phyloP scores from a whole-genome alignment of 2,113 vertebrate genomes.

The Triplophysa rosa region DNA sequence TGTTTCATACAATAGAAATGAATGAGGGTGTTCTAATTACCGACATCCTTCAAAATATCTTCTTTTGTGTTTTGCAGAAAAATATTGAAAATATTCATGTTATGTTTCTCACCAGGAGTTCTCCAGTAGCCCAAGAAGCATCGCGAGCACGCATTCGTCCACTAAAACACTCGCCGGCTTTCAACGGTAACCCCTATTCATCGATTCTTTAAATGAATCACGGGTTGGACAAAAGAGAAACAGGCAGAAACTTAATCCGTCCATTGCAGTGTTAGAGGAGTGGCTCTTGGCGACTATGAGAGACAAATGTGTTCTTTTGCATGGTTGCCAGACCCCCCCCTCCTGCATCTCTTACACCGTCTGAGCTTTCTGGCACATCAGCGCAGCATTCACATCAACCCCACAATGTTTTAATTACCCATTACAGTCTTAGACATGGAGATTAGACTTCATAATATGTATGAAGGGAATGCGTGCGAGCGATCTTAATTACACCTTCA shows the following conservation, averaged over 20 bases:
- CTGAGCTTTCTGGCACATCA: constrained; percentile 25
- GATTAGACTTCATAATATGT: constrained; percentile 43
- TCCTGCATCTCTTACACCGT: constrained; percentile 18
- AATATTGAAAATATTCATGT: too few species aligned
- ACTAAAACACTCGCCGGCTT: constrained; percentile 15
- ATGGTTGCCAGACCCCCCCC: constrained; percentile 48
- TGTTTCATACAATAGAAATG: too few species aligned
- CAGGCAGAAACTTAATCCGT: constrained; percentile 55
- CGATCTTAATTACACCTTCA: not conserved
- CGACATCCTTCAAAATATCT: too few species aligned
- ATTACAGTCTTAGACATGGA: constrained; percentile 45
- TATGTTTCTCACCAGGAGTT: constrained; percentile 28
- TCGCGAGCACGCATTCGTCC: constrained; percentile 21
- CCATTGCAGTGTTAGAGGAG: constrained; percentile 52
- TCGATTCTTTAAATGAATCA: constrained; percentile 51
- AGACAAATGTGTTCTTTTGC: constrained; percentile 53
- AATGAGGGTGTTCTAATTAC: too few species aligned
- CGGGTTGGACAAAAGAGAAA: constrained; percentile 41
- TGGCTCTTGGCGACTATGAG: constrained; percentile 43
- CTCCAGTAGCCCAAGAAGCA: constrained; percentile 21
- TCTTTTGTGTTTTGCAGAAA: too few species aligned
- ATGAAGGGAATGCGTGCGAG: constrained; percentile 16
- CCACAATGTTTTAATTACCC: constrained; percentile 50
- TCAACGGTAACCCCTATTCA: constrained; percentile 43
- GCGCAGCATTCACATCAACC: constrained; percentile 18